Base-by-base conservation (phyloP, 1,140 invertebrate species). In the Dendrolimus kikuchii region DNA sequence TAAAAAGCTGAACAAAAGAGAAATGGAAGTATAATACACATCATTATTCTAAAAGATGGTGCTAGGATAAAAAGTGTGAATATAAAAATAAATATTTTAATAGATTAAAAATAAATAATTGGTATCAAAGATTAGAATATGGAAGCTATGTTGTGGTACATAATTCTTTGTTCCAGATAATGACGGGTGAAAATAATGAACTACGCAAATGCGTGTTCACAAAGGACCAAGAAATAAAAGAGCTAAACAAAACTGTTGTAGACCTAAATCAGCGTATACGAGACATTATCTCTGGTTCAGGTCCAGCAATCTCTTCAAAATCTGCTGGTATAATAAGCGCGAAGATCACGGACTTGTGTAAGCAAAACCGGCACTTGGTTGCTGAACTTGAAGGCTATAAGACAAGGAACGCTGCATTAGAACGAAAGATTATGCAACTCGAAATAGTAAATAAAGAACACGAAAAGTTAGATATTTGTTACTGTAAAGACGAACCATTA, bases 261-360 rank as follows among this genome's bases (percentile, higher is more conserved):
- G 85, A 88, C 0, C 70, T 90, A 0, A 89, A 90, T 48, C 88
- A 90, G 48, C 72, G 88, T 6, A 88, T 90, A n/a, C 86, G 89
- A 40, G 88, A 90, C 50, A 79, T 90, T 2, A 85, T 89, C 49
- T 85, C 78, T 39, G 88, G 88, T 7, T 81, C 81, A 4, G 88
- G 89, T 5, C 88, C 89, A 8, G 76, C 74, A 5, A 81, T 85
- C 53, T 88, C 84, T 7, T 81, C 80, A 7, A 88, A 88, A 68
- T 87, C 86, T 5, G 86, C 86, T n/a, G 84, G 84, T 0, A 68
- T 88, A 40, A 88, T 88, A 8, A 81, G 88, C 52, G 75, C 87
- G 0, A 90, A 90, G 71, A 88, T 90, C 52, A 74, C 89, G 3
- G 89, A 89, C 37, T 60, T 90, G 7, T 90, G 88, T 64, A 90